Evolutionary conservation across 1,140 invertebrate genomes (phyloP).

Genomic region (Hyles euphorbiae): DNA sequence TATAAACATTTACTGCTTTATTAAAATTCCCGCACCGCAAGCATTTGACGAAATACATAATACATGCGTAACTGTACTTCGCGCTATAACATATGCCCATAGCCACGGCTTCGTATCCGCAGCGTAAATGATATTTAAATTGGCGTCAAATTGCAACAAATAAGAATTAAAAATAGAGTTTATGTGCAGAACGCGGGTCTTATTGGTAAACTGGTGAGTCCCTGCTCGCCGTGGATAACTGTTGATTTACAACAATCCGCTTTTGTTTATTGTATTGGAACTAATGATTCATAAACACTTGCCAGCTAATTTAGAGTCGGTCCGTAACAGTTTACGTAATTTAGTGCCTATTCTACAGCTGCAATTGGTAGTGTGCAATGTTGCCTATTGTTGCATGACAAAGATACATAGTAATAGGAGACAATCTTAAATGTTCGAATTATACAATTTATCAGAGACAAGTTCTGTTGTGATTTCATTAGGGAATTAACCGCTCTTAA

Average conservation of each 20-base stretch:
- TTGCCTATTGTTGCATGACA: conserved; percentile 61
- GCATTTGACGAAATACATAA: conserved; percentile 54
- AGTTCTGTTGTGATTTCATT: conserved; percentile 34
- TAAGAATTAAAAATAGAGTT: conserved; percentile 23
- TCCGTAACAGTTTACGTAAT: conserved; percentile 62
- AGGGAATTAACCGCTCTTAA: conserved; percentile 8
- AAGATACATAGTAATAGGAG: conserved; percentile 59
- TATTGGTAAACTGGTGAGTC: conserved; percentile 10
- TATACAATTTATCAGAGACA: conserved; percentile 48
- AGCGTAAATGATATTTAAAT: conserved; percentile 17
- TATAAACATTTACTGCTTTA: conserved; percentile 62
- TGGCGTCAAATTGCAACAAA: conserved; percentile 7
- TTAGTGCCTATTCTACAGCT: conserved; percentile 62
- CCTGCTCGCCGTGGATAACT: conserved; percentile 23
- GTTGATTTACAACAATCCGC: conserved; percentile 12
- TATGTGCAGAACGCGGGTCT: conserved; percentile 18
- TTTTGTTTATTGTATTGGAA: conserved; percentile 35
- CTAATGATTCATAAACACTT: conserved; percentile 61
- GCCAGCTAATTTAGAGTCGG: conserved; percentile 51
- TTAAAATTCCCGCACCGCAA: conserved; percentile 50
- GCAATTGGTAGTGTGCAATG: conserved; percentile 62
- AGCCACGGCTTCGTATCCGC: neutral
- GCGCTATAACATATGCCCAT: conserved; percentile 23
- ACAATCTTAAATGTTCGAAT: conserved; percentile 52
- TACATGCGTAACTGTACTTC: conserved; percentile 10